Evolutionary conservation across 2,113 vertebrate species (phyloP).

Genomic region (Alethe diademata): DNA sequence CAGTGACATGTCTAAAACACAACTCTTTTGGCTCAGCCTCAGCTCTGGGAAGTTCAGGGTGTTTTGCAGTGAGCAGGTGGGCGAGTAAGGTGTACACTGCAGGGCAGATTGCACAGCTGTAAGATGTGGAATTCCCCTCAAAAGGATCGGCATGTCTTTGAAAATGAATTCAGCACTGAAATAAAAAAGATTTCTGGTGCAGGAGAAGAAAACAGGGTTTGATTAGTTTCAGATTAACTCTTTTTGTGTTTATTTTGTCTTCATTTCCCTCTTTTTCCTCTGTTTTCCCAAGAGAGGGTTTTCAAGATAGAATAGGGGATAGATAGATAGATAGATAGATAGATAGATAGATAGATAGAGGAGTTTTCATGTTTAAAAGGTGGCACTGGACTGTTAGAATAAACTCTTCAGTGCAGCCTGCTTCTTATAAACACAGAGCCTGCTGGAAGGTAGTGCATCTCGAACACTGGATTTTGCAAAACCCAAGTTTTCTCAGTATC

Average conservation of each 20-base stretch:
- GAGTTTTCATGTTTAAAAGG: neutral
- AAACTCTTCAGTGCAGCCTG: neutral
- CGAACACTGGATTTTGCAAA: neutral
- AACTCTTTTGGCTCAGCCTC: conserved; percentile 16
- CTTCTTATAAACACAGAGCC: neutral
- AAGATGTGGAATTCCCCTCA: conserved; percentile 85
- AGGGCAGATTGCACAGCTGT: conserved; percentile 78
- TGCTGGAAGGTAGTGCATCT: neutral
- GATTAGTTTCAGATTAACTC: conserved; percentile 64
- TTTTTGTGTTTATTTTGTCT: conserved; percentile 30
- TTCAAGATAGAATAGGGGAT: neutral
- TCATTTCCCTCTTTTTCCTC: neutral
- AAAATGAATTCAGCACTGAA: conserved; percentile 55
- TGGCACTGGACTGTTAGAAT: neutral
- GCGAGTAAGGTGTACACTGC: conserved; percentile 59
- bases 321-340: too few species aligned
- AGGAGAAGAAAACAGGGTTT: neutral
- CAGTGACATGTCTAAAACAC: neutral
- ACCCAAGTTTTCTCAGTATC: neutral
- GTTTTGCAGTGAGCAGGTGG: conserved; percentile 70
- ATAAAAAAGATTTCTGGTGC: conserved; percentile 40
- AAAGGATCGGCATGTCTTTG: conserved; percentile 75
- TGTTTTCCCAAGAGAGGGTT: neutral
- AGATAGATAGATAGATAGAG: too few species aligned
- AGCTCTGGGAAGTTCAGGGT: conserved; percentile 47